Conservation (phyloP, 2,113 vertebrate species). For the Salvator merianae region DNA sequence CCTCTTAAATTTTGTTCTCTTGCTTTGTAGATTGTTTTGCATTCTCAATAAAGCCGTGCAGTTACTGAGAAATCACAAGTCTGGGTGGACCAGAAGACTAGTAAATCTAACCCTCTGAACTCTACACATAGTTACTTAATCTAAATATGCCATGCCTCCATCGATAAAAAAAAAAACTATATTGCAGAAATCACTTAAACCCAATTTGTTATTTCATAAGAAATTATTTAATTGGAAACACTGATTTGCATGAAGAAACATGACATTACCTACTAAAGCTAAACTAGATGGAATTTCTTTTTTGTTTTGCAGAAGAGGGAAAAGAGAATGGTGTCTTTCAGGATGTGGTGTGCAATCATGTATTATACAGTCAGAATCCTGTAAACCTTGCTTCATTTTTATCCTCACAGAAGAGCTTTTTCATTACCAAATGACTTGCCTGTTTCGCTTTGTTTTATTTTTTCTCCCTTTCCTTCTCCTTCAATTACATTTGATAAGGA, state of each 20-base stretch:
- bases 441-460: not conserved
- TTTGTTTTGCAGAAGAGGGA: constrained; percentile 36
- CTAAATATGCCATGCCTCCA: not conserved
- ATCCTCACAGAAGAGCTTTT: constrained; percentile 30
- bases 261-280: constrained; percentile 17
- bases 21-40: no score
- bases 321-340: constrained; percentile 46
- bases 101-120: not conserved
- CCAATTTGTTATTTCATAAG: not conserved
- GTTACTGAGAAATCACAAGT: not conserved
- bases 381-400: constrained; percentile 22
- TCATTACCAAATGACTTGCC: constrained; percentile 40
- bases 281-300: constrained; percentile 45
- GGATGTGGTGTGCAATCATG: constrained; percentile 3
- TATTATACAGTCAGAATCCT: not conserved
- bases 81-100: not conserved
- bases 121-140: not conserved
- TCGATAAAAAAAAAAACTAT: not conserved
- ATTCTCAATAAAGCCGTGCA: not conserved
- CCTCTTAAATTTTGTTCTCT: no score
- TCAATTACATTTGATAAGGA: constrained; percentile 30
- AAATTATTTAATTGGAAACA: constrained; percentile 13
- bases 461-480: accelerated
- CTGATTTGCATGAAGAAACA: not conserved
- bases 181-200: no score